Percentiles rank a stretch among this genome's conserved stretches.
Evolutionary conservation across 2,113 vertebrate species (phyloP).

Genomic region (Mormyrus iriodes): DNA sequence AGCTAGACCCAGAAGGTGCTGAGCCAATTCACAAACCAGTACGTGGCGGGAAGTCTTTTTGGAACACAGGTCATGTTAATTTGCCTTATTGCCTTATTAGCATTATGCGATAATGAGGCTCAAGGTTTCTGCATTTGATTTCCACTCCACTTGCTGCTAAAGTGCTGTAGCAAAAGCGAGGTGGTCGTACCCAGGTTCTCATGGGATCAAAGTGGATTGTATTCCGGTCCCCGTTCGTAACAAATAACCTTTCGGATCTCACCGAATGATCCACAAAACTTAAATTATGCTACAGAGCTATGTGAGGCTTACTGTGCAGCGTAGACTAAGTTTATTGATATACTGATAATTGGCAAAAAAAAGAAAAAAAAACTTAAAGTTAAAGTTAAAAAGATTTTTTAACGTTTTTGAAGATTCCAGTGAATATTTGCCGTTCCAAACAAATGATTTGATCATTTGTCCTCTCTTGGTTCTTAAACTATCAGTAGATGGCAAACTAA

Average conservation of each 20-base stretch:
- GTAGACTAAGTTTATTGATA: background rate
- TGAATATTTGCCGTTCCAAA: background rate
- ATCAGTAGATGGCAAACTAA: background rate
- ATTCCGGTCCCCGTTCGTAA: background rate
- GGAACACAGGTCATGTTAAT: background rate
- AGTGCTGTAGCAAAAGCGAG: background rate
- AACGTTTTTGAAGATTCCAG: background rate
- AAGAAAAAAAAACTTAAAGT: too few species aligned
- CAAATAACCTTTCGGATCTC: background rate
- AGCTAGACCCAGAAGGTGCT: background rate
- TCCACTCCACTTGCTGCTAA: background rate
- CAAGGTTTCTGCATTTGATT: background rate
- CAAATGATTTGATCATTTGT: background rate
- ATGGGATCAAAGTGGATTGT: background rate
- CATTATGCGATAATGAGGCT: background rate
- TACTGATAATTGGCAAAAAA: background rate
- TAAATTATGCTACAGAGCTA: background rate
- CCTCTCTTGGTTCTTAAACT: background rate
- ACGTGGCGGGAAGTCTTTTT: background rate
- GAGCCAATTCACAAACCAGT: constrained; percentile 7
- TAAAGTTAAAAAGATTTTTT: background rate
- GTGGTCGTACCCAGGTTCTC: background rate
- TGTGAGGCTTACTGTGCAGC: background rate
- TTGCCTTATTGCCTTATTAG: background rate
- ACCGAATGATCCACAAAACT: background rate